These are phyloP conservation scores for Autographa pulchrina DNA, from an alignment of 2,888 invertebrate genomes.

Conservation along the genomic window DNA sequence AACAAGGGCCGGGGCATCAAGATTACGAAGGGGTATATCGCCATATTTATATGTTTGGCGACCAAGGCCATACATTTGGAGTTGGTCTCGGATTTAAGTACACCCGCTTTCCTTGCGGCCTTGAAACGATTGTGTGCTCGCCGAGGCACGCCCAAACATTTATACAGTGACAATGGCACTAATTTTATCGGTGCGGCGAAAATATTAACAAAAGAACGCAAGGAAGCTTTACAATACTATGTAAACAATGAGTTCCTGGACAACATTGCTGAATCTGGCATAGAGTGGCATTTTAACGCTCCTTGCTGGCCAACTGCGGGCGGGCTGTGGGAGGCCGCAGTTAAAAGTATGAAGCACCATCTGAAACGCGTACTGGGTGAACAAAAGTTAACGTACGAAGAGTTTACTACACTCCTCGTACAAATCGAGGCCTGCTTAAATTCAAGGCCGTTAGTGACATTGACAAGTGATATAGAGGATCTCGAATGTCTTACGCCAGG, in stretches of 20 bases:
- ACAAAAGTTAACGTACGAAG: no score
- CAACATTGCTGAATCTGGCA: not conserved
- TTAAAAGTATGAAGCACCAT: no score
- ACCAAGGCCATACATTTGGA: constrained; percentile 17
- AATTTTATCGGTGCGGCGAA: no score
- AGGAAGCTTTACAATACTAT: not conserved
- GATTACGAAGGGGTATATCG: constrained; percentile 16
- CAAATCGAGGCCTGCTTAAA: constrained; percentile 10
- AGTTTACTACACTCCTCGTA: constrained; percentile 5
- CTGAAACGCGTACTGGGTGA: no score
- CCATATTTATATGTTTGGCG: constrained; percentile 12
- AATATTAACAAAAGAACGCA: not conserved
- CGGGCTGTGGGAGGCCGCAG: no score
- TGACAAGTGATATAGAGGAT: constrained; percentile 1
- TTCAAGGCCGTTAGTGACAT: not conserved
- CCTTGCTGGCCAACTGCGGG: not conserved
- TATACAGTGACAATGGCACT: constrained; percentile 17
- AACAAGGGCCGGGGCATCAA: constrained; percentile 9
- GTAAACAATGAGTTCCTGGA: not conserved
- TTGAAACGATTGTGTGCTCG: constrained; percentile 5
- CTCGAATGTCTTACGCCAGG: not conserved
- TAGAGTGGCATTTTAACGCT: constrained; percentile 12
- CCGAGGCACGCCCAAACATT: constrained; percentile 9
- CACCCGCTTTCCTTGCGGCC: constrained; percentile 13
- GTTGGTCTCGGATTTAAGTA: constrained; percentile 19